phyloP scores from a whole-genome alignment of 2,113 vertebrate species.

The Malurus elegans region DNA sequence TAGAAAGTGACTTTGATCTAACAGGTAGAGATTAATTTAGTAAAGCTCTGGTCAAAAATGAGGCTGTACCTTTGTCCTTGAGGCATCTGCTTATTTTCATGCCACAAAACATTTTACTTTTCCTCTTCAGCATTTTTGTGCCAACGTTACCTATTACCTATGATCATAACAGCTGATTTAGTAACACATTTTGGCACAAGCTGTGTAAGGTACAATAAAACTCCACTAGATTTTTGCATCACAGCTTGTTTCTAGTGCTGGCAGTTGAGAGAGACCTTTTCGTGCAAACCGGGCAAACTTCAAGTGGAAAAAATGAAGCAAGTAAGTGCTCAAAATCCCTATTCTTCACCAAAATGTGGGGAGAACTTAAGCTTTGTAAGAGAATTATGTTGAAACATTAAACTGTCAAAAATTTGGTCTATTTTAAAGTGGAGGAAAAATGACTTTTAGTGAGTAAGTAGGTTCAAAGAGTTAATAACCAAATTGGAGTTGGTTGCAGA shows the following conservation, averaged over 20 bases:
- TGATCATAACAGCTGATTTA: background rate
- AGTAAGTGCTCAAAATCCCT: background rate
- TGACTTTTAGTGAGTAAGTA: background rate
- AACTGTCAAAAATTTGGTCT: background rate
- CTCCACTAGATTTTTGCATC: background rate
- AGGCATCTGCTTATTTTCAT: background rate
- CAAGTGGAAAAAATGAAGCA: background rate
- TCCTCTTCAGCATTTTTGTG: background rate
- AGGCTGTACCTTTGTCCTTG: background rate
- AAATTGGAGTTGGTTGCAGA: background rate
- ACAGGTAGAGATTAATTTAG: background rate
- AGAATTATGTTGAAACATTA: background rate
- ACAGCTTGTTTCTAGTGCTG: background rate
- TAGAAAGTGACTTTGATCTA: background rate
- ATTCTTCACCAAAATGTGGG: background rate
- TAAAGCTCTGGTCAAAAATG: background rate
- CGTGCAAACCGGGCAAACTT: background rate
- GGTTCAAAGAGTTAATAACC: background rate
- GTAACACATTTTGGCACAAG: background rate
- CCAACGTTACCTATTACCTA: background rate
- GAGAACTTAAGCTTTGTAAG: background rate
- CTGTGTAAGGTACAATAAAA: background rate
- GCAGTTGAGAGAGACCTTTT: background rate
- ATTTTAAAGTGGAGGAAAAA: background rate
- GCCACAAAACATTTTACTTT: background rate